These are phyloP conservation scores for Pica pica DNA, from an alignment of 2,113 vertebrate genomes.

Conservation along the genomic window DNA sequence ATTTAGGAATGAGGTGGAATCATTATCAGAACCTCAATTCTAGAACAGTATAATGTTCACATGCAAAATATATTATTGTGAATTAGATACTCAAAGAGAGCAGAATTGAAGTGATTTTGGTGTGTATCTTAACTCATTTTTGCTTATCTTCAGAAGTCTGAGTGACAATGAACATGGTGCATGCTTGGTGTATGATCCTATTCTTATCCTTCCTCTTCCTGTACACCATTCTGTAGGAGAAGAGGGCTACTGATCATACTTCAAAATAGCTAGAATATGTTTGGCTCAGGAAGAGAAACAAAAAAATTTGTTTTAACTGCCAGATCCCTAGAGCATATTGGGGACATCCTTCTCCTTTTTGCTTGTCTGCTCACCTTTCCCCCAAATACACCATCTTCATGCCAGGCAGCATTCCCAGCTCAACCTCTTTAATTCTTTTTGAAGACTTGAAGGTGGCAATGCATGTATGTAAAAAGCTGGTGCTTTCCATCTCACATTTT, in stretches of 20 bases:
- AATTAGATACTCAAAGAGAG: not conserved
- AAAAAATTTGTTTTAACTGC: not conserved
- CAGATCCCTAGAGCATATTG: not conserved
- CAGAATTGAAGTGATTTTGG: not conserved
- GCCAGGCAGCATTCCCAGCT: not conserved
- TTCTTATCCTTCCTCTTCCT: not conserved
- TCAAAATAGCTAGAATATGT: not conserved
- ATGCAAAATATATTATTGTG: not conserved
- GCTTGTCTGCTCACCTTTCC: not conserved
- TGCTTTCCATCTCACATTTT: not conserved
- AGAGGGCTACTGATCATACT: not conserved
- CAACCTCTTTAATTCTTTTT: not conserved
- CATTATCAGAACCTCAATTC: not conserved
- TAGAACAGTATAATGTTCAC: not conserved
- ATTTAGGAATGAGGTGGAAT: not conserved
- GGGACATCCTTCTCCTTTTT: not conserved
- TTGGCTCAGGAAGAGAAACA: not conserved
- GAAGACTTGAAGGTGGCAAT: not conserved
- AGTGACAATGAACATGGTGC: not conserved
- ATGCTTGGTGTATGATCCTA: not conserved
- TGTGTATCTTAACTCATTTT: not conserved
- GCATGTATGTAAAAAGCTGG: not conserved
- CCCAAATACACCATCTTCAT: not conserved
- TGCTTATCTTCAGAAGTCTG: not conserved
- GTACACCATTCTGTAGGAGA: not conserved